Evolutionary conservation across 2,888 invertebrate genomes (phyloP).

Genomic region (Achlya flavicornis): DNA sequence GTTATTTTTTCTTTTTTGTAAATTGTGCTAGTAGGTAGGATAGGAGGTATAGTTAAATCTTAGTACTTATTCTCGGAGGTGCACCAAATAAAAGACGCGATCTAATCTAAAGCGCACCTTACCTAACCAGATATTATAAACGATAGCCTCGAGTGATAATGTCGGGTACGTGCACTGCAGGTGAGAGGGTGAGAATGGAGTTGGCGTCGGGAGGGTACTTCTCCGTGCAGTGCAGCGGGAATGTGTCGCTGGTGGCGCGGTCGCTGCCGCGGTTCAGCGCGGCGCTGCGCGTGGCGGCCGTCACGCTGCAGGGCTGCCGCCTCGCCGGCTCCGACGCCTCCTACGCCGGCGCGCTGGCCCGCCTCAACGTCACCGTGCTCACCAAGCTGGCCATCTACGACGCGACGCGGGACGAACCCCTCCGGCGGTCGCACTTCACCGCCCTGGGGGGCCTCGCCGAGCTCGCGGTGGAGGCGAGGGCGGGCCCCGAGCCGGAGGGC

Average conservation of each 20-base stretch:
- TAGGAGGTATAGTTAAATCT: too few species aligned
- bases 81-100: too few species aligned
- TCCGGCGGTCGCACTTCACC: background rate
- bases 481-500: background rate
- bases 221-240: background rate
- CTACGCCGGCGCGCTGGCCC: background rate
- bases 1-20: too few species aligned
- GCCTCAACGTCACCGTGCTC: background rate
- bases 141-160: too few species aligned
- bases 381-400: background rate
- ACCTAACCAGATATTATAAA: too few species aligned
- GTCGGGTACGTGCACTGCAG: background rate
- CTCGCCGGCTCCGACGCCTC: background rate
- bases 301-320: background rate
- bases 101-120: too few species aligned
- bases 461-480: constrained; percentile 1
- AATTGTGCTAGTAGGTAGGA: too few species aligned
- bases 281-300: background rate
- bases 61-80: too few species aligned
- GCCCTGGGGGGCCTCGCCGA: background rate
- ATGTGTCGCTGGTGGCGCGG: constrained; percentile 4
- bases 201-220: background rate
- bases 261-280: constrained; percentile 3
- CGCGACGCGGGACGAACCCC: background rate
- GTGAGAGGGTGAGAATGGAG: constrained; percentile 2